These are phyloP conservation scores for Margarornis squamiger DNA, from an alignment of 2,797 vertebrate species.

Conservation along the genomic window DNA sequence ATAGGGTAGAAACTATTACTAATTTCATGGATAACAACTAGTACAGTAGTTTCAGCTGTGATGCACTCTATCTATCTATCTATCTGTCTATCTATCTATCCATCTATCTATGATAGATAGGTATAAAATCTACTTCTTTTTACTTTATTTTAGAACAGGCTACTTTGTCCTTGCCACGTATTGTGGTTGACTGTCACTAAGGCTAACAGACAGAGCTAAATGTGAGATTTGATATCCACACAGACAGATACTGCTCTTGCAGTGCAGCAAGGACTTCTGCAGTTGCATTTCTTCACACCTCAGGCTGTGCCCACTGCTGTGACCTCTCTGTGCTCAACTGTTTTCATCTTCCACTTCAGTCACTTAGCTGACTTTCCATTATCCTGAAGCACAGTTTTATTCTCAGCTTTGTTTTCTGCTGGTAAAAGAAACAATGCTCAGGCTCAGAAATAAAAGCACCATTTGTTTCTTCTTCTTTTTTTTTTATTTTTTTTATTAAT, in stretches of 20 bases:
- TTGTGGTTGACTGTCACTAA: neutral
- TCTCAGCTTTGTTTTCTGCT: neutral
- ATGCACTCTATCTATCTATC: neutral
- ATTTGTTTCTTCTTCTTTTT: neutral
- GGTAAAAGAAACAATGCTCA: neutral
- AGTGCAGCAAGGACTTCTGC: neutral
- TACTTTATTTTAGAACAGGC: neutral
- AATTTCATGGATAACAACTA: neutral
- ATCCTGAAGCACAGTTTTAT: neutral
- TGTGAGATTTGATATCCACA: fast-evolving
- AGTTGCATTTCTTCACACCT: fast-evolving
- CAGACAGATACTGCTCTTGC: neutral
- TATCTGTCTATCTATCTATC: neutral
- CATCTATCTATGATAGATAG: neutral
- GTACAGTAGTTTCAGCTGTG: neutral
- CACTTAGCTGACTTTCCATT: neutral
- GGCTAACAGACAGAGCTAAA: neutral
- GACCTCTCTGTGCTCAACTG: neutral
- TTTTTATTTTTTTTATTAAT: neutral
- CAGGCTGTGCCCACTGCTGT: neutral
- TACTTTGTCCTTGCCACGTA: neutral
- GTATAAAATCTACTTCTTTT: neutral
- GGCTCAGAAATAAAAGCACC: neutral
- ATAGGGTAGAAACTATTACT: neutral
- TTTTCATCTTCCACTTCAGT: neutral